Evolutionary conservation across 1,140 invertebrate genomes (phyloP).

Genomic region (Aphelenchoides avenae): DNA sequence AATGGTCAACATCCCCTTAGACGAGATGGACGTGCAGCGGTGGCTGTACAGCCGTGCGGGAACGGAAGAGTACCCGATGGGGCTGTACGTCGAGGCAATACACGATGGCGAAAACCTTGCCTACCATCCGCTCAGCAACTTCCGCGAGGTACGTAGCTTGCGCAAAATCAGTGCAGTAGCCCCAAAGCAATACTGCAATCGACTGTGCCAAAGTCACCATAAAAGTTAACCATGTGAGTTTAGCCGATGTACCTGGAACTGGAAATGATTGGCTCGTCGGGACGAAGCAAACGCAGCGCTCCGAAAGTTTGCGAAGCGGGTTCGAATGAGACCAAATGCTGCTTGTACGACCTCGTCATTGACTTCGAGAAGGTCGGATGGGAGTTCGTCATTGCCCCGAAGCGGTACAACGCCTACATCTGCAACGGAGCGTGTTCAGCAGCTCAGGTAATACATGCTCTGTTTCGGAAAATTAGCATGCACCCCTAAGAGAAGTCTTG

Average conservation of each 20-base stretch:
- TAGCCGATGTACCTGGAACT: conserved; percentile 44
- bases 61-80: too few species aligned
- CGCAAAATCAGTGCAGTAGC: too few species aligned
- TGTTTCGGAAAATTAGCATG: too few species aligned
- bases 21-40: conserved; percentile 23
- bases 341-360: conserved; percentile 49
- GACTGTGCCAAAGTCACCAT: too few species aligned
- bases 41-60: conserved; percentile 22
- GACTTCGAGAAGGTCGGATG: conserved; percentile 54
- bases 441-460: conserved; percentile 25
- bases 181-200: too few species aligned
- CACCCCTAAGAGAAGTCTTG: too few species aligned
- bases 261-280: conserved; percentile 23
- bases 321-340: conserved; percentile 40
- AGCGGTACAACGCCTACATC: conserved; percentile 54
- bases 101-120: conserved; percentile 43
- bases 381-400: conserved; percentile 53
- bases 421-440: conserved; percentile 45
- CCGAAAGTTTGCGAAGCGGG: conserved; percentile 33
- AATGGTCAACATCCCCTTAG: conserved; percentile 15
- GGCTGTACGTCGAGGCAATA: conserved; percentile 44
- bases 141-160: too few species aligned
- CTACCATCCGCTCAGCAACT: conserved; percentile 21
- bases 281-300: conserved; percentile 23
- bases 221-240: too few species aligned